These are phyloP conservation scores for Epinephelus moara DNA, from an alignment of 2,113 vertebrate species.

Conservation along the genomic window DNA sequence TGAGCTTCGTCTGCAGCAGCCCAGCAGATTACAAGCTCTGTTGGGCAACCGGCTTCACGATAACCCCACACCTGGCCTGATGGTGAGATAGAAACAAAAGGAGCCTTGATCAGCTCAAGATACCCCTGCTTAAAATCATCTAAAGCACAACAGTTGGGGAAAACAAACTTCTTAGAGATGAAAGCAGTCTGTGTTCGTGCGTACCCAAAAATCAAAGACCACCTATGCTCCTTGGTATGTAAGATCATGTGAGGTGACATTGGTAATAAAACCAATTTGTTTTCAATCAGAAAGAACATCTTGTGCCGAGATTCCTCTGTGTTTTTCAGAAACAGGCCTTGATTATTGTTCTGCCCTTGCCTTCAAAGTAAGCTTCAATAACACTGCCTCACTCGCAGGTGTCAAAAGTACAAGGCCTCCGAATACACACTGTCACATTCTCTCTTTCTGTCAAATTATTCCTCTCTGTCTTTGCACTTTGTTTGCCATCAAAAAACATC, in stretches of 20 bases:
- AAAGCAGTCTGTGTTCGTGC: slow-evolving; percentile 56
- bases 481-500: slow-evolving; percentile 73
- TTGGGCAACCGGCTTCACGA: slow-evolving; percentile 31
- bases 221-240: slow-evolving; percentile 54
- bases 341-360: slow-evolving; percentile 76
- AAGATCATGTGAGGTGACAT: slow-evolving; percentile 64
- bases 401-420: slow-evolving; percentile 77
- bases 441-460: slow-evolving; percentile 74
- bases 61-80: slow-evolving; percentile 68
- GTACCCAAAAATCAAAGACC: slow-evolving; percentile 65
- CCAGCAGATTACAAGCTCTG: slow-evolving; percentile 53
- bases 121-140: slow-evolving; percentile 45
- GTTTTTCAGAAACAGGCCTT: slow-evolving; percentile 73
- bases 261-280: slow-evolving; percentile 80
- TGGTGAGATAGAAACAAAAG: slow-evolving; percentile 64
- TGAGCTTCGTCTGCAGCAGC: slow-evolving; percentile 46
- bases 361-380: slow-evolving; percentile 83
- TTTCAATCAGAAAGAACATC: slow-evolving; percentile 78
- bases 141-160: slow-evolving; percentile 14
- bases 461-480: slow-evolving; percentile 69
- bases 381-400: slow-evolving; percentile 68
- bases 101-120: slow-evolving; percentile 60
- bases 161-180: slow-evolving; percentile 67
- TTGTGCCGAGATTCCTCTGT: slow-evolving; percentile 65
- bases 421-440: slow-evolving; percentile 72